Base-by-base conservation (phyloP, 2,113 vertebrate species). In the Scytalopus superciliaris region DNA sequence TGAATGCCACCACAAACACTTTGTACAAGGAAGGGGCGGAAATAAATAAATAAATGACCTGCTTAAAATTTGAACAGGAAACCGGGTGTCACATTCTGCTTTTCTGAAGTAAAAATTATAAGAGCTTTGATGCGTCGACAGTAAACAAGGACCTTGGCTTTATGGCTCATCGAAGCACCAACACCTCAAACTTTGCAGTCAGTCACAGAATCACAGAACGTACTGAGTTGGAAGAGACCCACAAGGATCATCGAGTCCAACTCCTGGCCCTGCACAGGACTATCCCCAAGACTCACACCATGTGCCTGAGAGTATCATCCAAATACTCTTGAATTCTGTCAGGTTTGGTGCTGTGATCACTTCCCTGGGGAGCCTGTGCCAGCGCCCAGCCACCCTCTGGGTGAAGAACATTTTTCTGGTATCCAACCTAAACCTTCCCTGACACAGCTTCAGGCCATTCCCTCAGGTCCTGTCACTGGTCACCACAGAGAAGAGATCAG, bases 141-240 rank as follows among this genome's bases (percentile, higher is more conserved):
- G 53, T 24, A 91, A 63, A 67, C 42, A 63, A 63, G 6, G 7
- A 21, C 62, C 72, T 91, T 79, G 44, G 33, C 28, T 87, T 72
- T 68, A 24, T 75, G 56, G 53, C 31, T 82, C 77, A 78, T 25
- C 19, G 37, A 33, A 33, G 21, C 1, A 21, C 21, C 44, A 84
- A 7, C 44, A 75, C 6, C 19, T 76, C n/a, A 16, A 1, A 1
- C 28, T 0, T 0, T 7, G 7, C 30, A 64, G 19, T 52, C 42
- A n/a, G 28, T 13, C 1, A 30, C 37, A 40, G 60, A 63, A 63
- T 11, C 16, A 62, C 16, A 39, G 18, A 63, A 30, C 39, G 40
- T 63, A 39, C 60, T 2, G 3, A 30, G 18, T 30, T 40, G 27
- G 39, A 40, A 40, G 27, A 13, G 60, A 63, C 27, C 25, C 24